Base-by-base conservation (phyloP, 1,140 invertebrate species). In the Harlomillsia oculata region DNA sequence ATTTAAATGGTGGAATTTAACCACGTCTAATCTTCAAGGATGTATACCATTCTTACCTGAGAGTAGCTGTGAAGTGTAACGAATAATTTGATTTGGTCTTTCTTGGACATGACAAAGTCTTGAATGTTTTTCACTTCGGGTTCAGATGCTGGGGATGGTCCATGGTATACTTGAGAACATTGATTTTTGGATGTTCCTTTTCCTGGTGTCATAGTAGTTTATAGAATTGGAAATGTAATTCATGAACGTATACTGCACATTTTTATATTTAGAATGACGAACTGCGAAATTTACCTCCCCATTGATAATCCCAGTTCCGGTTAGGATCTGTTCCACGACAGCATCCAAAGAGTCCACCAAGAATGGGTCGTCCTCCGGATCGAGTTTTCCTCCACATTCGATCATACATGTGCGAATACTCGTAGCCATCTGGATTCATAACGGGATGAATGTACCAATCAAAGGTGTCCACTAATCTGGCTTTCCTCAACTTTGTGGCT, bases 101-200 rank as follows among this genome's bases (percentile, higher is more conserved):
- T 65, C 5, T 79, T 74, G 1, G 75, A 66, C 59, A 79, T 63
- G 13, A 79, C 72, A 64, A 79, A 80, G 67, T 83, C 80, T 14
- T 79, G 75, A 32, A 85, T 77, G 1, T 88, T 84, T 67, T 74
- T 76, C 3, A 89, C 88, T 73, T 97, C 94, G 0, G 87, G 85
- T 74, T 97, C 94, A 0, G 90, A 95, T 71, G 96, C 96, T 0
- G 91, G 78, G 5, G 74, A 71, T 0, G 79, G 75, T 11, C 95
- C 94, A n/a, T 84, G 80, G 70, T 86, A 98, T 1, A 84, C 90
- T 60, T 94, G 87, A 21, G 82, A 81, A 70, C 94, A 97, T 0
- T 87, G 86, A 72, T 89, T 84, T n/a, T 75, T 80, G n/a, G 86
- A 90, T 13, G 87, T 79, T 5, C 89, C 89, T 50, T 63, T 63